Evolutionary conservation across 2,113 vertebrate genomes (phyloP).

Genomic region (Pelmatolapia mariae): DNA sequence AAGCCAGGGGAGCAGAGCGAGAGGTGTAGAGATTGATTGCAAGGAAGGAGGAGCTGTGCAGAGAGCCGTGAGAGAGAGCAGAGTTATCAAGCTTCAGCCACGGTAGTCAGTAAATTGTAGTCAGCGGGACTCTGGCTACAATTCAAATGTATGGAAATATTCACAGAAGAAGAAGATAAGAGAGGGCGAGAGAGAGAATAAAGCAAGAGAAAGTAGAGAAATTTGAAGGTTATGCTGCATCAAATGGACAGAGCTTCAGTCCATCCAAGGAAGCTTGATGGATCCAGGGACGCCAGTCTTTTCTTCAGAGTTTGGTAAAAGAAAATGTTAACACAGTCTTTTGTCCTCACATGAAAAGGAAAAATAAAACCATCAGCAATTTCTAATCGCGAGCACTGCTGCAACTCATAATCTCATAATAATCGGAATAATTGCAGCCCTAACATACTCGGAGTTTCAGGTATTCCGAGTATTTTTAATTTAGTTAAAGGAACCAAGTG

Average conservation of each 20-base stretch:
- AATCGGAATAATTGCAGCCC: fast-evolving
- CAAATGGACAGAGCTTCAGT: background rate
- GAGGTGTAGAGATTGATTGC: slow-evolving; percentile 7
- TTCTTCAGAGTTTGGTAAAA: background rate
- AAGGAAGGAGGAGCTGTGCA: background rate
- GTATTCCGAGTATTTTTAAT: background rate
- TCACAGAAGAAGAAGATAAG: slow-evolving; percentile 5
- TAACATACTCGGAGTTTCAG: background rate
- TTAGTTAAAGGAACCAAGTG: background rate
- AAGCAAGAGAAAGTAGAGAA: background rate
- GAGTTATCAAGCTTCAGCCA: background rate
- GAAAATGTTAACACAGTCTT: background rate
- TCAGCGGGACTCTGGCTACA: background rate
- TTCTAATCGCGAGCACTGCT: background rate
- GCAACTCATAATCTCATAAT: background rate
- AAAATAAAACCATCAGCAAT: background rate
- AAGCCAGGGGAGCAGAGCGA: background rate
- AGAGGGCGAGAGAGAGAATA: background rate
- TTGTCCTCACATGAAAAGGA: background rate
- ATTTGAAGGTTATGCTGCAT: slow-evolving; percentile 11
- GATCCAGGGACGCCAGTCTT: background rate
- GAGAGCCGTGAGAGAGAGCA: background rate
- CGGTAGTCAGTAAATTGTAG: background rate
- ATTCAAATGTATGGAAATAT: slow-evolving; percentile 32
- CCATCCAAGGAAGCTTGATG: background rate